A percentile compares a stretch with the other conserved stretches of the same genome.
phyloP scores from a whole-genome alignment of 2,113 vertebrate genomes.

The Bubo scandiacus region DNA sequence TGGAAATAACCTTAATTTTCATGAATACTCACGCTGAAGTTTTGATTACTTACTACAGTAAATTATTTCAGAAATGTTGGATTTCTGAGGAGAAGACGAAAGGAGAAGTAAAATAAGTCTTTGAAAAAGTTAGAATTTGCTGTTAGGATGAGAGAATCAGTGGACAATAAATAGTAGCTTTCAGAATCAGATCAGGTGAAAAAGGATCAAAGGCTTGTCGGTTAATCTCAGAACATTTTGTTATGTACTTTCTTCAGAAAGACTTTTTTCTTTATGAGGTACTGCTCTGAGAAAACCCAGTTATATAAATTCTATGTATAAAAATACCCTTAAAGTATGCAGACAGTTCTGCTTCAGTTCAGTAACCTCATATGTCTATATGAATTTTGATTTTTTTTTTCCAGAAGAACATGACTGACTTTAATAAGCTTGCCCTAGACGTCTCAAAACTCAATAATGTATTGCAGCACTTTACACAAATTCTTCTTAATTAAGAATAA shows the following conservation, averaged over 20 bases:
- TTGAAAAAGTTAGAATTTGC: neutral
- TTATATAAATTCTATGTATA: neutral
- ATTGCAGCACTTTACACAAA: neutral
- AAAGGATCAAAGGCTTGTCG: neutral
- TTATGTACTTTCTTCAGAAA: neutral
- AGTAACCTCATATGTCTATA: neutral
- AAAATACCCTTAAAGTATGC: neutral
- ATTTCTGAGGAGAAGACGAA: neutral
- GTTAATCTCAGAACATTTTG: neutral
- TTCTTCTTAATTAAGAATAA: neutral
- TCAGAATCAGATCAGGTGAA: neutral
- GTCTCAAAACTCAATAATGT: neutral
- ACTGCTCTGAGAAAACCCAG: neutral
- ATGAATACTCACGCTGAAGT: neutral
- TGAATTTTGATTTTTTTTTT: neutral
- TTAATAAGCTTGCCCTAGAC: neutral
- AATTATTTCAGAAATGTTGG: neutral
- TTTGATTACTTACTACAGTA: neutral
- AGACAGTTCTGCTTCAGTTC: conserved; percentile 30
- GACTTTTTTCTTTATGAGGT: neutral
- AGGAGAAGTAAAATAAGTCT: neutral
- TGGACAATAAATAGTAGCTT: neutral
- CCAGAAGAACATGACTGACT: neutral
- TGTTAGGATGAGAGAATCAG: neutral
- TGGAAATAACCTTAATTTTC: neutral